Base-by-base conservation (phyloP, 2,797 vertebrate genomes). In the Adrianichthys oophorus region DNA sequence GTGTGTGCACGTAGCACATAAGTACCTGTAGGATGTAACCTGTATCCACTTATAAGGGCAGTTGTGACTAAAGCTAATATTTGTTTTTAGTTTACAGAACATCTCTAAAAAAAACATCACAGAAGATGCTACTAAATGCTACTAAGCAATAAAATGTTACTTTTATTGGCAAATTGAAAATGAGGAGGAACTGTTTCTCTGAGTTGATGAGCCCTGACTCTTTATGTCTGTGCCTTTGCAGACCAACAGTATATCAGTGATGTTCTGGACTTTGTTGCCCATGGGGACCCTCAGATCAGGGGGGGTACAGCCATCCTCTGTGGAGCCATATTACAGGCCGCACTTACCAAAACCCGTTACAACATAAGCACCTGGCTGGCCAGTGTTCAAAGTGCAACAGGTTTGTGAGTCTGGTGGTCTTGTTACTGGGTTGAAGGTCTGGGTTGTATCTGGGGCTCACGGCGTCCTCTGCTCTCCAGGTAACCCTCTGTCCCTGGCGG, bases 271-370 rank as follows among this genome's bases (percentile, higher is more conserved):
- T 95, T 96, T 49, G 88, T 95, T 2, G 87, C 92, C 24, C 98
- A 99, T 0, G 96, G 95, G 13, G 98, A 99, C 81, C 98, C 97
- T 1, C 98, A 99, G 89, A 95, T 99, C 56, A 87, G 98, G 84
- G 98, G 98, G 53, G 93, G 96, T 74, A 96, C 94, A 6, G 95
- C 95, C 55, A 94, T 99, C 76, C 91, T 99, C 48, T 98, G 95
- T 68, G 97, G 93, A 65, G 94, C 95, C 40, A 90, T 99, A 44
- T 66, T 97, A 65, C 94, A 90, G 62, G 93, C 97, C 3, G 91
- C 95, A 43, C 94, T 99, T 32, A 92, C 78, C 69, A 95, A 95
- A 84, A 96, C 95, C 0, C 95, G 94, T 12, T 96, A 93, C 85
- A 94, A 93, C 68, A 93, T 94, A 16, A 93, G 94, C 57, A 89